Conservation (phyloP, 2,888 invertebrate species). For the Strigamia maritima region DNA sequence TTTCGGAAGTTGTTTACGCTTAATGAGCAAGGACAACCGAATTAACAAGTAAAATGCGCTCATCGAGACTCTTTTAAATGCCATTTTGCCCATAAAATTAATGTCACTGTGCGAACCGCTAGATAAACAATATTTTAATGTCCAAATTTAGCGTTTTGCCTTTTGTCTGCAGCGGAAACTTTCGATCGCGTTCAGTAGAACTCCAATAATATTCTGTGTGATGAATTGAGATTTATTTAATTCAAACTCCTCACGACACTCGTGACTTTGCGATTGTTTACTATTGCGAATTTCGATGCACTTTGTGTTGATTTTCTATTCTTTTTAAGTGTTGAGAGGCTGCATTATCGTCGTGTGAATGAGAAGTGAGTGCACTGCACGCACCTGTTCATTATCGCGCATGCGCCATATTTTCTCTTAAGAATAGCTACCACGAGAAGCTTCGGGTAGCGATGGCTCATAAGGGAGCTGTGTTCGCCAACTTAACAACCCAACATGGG, state of each 20-base stretch:
- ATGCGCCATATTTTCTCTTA: conserved; percentile 20
- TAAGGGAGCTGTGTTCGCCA: conserved; percentile 1
- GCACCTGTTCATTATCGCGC: conserved; percentile 15
- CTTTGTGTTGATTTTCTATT: neutral
- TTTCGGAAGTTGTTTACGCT: neutral
- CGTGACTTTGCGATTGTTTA: too few species aligned
- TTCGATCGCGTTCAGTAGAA: neutral
- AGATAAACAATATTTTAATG: neutral
- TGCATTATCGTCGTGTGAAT: neutral
- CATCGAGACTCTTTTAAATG: neutral
- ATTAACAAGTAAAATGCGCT: neutral
- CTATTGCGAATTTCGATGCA: neutral
- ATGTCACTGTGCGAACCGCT: neutral
- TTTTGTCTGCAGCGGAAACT: neutral
- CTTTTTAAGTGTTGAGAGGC: neutral
- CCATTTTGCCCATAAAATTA: neutral
- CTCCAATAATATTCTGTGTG: neutral
- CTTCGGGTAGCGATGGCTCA: neutral
- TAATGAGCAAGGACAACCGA: neutral
- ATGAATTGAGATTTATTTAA: neutral
- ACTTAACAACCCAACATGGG: conserved; percentile 23
- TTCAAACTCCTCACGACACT: too few species aligned
- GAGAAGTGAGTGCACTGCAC: neutral
- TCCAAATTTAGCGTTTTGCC: neutral
- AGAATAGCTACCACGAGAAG: neutral